phyloP scores from a whole-genome alignment of 2,888 invertebrate species.

The Polymixis lichenea region DNA sequence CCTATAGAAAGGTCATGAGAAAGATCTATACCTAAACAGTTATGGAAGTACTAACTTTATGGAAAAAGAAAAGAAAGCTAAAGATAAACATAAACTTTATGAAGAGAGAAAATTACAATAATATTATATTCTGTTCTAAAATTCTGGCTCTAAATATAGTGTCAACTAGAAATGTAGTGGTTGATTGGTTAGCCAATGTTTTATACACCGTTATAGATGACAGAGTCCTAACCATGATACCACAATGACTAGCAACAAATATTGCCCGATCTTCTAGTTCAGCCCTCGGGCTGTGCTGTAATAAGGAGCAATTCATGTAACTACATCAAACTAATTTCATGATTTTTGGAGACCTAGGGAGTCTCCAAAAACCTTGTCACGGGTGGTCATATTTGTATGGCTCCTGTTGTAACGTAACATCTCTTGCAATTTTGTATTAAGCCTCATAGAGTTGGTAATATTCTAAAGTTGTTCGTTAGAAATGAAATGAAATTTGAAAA shows the following conservation, averaged over 20 bases:
- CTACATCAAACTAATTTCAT: neutral
- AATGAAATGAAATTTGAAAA: neutral
- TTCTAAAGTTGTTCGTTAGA: too few species aligned
- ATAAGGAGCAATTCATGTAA: neutral
- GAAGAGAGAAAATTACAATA: too few species aligned
- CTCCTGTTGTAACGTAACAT: neutral
- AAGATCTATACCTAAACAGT: too few species aligned
- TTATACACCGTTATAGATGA: neutral
- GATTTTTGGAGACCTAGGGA: neutral
- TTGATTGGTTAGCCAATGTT: neutral
- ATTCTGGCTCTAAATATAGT: neutral
- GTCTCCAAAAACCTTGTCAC: neutral
- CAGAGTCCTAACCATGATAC: neutral
- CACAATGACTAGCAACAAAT: constrained; percentile 4
- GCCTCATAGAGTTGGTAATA: neutral
- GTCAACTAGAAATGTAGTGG: neutral
- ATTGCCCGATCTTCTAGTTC: constrained; percentile 1
- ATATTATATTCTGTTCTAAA: neutral
- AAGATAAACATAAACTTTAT: too few species aligned
- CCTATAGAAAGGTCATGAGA: neutral
- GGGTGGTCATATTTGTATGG: neutral
- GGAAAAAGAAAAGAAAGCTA: neutral
- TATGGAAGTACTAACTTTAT: too few species aligned
- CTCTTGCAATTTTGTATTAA: neutral
- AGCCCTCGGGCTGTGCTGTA: neutral